Base-by-base conservation (phyloP, 1,140 invertebrate species). In the Frieseomelitta varia region DNA sequence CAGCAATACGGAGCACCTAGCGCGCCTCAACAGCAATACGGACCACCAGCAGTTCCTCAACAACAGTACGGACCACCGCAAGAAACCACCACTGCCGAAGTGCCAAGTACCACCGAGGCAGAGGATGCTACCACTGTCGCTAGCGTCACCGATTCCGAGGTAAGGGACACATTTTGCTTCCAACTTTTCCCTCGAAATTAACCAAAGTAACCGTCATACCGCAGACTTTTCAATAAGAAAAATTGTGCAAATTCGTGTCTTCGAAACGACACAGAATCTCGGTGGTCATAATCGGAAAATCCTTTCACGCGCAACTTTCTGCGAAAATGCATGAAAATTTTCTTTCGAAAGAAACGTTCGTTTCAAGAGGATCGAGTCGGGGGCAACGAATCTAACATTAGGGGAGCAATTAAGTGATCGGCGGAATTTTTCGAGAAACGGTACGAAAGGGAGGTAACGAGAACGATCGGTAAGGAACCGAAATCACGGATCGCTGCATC, bases 91-190 rank as follows among this genome's bases (percentile, higher is more conserved):
- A 93, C 93, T 0, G 93, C 92, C 24, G 93, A 93, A 47, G 24
- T 76, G 19, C 84, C 93, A 11, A 88, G 67, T 17, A 85, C 75
- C 21, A 90, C 90, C 2, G 92, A 92, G 51, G 86, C 88, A 53
- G 93, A 94, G 4, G 93, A 94, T 2, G 73, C 90, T 2, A 93
- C 91, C 1, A 94, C 93, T 21, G 91, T 88, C 21, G 68, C 86
- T n/a, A 85, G 86, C 53, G 85, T 91, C 27, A 86, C 88, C 15
- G 88, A 88, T 11, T 87, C 92, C 0, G 91, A 93, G 86, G 93
- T 93, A 63, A 89, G 87, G 56, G 19, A 39, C n/a, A n/a, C n/a
- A 34, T 10, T 51, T 47, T 47, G 39, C 39, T 47, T 47, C 39
- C 8, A 8, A 8, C 39, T 47, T 0, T 47, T 47, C 8, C 39